Evolutionary conservation across 2,797 vertebrate genomes (phyloP), one percentile per base, ranked within the genome.

Genomic region (Poliocrania exsul): DNA sequence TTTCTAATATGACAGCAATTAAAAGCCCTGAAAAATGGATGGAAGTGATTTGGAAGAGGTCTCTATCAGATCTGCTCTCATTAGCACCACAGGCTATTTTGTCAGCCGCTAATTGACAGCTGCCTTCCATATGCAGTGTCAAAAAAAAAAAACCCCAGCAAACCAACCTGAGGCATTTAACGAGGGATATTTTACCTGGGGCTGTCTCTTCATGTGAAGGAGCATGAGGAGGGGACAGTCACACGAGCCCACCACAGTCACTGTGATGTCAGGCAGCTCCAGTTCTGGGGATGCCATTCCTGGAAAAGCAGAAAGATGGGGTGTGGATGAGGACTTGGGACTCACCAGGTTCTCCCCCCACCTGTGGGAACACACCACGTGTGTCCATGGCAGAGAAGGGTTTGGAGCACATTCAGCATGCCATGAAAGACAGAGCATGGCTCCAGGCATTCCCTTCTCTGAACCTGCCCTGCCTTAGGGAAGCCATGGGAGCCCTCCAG

Each of bases 61-160:
- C 80, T 81, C 80, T 86, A 74, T 72, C 79, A 79, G 66, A 81
- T 86, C 85, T 81, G 78, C 81, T 96, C 85, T 94, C 95, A 89
- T 95, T 94, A 95, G 84, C 72, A 91, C 94, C 2, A 8, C 56
- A 38, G 91, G 86, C 88, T 97, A 61, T 92, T 97, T 97, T 90
- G 77, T 80, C 89, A 96, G 94, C 83, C 95, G 91, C 65, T 95
- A 90, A 94, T 73, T 91, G 92, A 73, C 93, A 96, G 91, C 85
- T 92, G 95, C 91, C 74, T 95, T 91, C 60, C 85, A 86, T 19
- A 82, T 16, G 29, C 53, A 14, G 42, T 5, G 29, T 71, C 71
- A 86, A 89, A 74, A 88, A 16, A 88, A 16, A 46, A 12, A 51
- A 40, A 13, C 40, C 38, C 15, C 40, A 40, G 40, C 40, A 82